Base-by-base conservation (phyloP, 2,113 vertebrate genomes). In the Clupea harengus region DNA sequence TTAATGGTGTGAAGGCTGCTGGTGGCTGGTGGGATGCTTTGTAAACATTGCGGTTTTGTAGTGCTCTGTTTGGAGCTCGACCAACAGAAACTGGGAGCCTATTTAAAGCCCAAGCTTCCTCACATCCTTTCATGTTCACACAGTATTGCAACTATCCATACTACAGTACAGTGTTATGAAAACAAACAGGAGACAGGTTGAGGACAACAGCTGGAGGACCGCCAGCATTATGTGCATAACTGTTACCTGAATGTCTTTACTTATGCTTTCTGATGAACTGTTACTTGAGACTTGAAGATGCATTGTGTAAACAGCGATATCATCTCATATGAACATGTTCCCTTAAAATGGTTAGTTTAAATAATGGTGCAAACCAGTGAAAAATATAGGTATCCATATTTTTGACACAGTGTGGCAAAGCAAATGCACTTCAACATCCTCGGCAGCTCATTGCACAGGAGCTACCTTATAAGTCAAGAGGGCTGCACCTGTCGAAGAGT, bases 51-150 rank as follows among this genome's bases (percentile, higher is more conserved):
- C 54, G 46, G 54, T 60, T 50, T 72, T 25, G 39, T 84, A 82
- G 47, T 54, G 45, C 7, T 46, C 84, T 84, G n/a, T 44, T 81
- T 88, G 72, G 85, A 85, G 84, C 44, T 18, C 47, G 67, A 81
- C 67, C 78, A 87, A 88, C 87, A 45, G 4, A 18, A 86, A 87
- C 85, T 83, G 81, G 85, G 10, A 85, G 8, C 82, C 28, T 82
- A 85, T 85, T 78, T 83, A 17, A 45, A 85, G 81, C 6, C 50
- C 47, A 67, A 47, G 80, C 25, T 32, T 78, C 72, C 28, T 17
- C 13, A 78, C 28, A 3, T 78, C 25, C 64, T 72, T n/a, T 72
- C 64, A 67, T 67, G 2, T 67, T 10, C 25, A 28, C n/a, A 67
- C 9, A 67, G n/a, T 25, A 67, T 11, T 67, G 64, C 9, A 67